A percentile compares a stretch with the other conserved stretches of the same genome.
These are phyloP conservation scores for Cremastinae sp. DNA, from an alignment of 2,888 invertebrate genomes.

Conservation along the genomic window DNA sequence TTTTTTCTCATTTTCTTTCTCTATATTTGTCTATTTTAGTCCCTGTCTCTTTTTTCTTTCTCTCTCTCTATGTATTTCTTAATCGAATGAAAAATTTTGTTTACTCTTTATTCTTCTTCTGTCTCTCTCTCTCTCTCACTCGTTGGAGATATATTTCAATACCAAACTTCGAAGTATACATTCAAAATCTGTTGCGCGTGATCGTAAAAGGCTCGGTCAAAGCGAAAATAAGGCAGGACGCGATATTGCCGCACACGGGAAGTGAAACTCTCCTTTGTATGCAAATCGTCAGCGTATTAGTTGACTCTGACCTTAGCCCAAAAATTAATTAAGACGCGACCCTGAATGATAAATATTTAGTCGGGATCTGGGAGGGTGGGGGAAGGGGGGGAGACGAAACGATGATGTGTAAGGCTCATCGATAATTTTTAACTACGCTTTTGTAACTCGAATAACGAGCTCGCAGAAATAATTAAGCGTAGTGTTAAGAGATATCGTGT, in stretches of 20 bases:
- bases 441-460: conserved; percentile 17
- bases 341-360: conserved; percentile 51
- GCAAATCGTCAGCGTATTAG: conserved; percentile 60
- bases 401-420: conserved; percentile 1
- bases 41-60: no score
- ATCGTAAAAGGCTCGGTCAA: neutral
- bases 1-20: neutral
- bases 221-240: conserved; percentile 48
- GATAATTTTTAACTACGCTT: conserved; percentile 39
- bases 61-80: neutral
- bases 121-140: conserved; percentile 9
- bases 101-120: no score
- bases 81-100: conserved; percentile 6
- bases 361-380: neutral
- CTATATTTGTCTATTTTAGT: neutral
- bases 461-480: conserved; percentile 27
- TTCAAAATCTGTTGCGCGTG: neutral
- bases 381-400: neutral
- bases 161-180: neutral
- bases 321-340: conserved; percentile 62
- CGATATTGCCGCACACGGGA: conserved; percentile 54
- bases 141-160: conserved; percentile 8
- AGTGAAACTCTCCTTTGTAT: conserved; percentile 63
- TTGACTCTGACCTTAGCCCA: conserved; percentile 66
- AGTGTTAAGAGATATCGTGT: neutral